Percentiles rank a stretch among this genome's conserved stretches.
Conservation (phyloP, 2,888 invertebrate genomes). For the Sialis fuliginosa region DNA sequence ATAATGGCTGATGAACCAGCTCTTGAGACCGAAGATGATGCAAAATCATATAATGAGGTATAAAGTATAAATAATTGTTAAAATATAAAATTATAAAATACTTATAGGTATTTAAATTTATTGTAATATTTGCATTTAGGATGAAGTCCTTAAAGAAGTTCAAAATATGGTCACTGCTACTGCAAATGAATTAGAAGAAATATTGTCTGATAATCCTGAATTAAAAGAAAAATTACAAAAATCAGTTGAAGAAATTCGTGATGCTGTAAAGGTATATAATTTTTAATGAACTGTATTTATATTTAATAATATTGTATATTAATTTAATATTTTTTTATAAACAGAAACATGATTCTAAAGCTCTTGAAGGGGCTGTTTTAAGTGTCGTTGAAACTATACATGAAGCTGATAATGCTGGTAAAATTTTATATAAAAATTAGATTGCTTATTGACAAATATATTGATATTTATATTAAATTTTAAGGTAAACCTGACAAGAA, state of each 20-base stretch:
- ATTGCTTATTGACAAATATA: neutral
- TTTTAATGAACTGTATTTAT: neutral
- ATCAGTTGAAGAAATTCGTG: constrained; percentile 3
- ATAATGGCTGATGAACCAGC: too few species aligned
- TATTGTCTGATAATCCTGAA: constrained; percentile 18
- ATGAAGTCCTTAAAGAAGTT: constrained; percentile 15
- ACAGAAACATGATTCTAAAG: too few species aligned
- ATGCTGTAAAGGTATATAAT: constrained; percentile 2
- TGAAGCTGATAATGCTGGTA: too few species aligned
- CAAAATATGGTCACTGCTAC: constrained; percentile 19
- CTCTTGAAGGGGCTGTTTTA: too few species aligned
- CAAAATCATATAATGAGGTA: too few species aligned
- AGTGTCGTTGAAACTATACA: too few species aligned
- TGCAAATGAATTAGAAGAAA: constrained; percentile 16
- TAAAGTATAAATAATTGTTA: too few species aligned
- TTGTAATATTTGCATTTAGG: neutral
- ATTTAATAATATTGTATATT: neutral
- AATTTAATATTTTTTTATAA: too few species aligned
- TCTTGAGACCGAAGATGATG: too few species aligned
- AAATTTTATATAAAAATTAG: neutral
- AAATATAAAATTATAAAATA: too few species aligned
- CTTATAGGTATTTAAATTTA: too few species aligned
- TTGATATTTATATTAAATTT: neutral
- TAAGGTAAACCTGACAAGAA: neutral
- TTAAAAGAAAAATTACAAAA: constrained; percentile 7